Evolutionary conservation across 2,113 vertebrate species (phyloP).

Genomic region (Proteles cristata): DNA sequence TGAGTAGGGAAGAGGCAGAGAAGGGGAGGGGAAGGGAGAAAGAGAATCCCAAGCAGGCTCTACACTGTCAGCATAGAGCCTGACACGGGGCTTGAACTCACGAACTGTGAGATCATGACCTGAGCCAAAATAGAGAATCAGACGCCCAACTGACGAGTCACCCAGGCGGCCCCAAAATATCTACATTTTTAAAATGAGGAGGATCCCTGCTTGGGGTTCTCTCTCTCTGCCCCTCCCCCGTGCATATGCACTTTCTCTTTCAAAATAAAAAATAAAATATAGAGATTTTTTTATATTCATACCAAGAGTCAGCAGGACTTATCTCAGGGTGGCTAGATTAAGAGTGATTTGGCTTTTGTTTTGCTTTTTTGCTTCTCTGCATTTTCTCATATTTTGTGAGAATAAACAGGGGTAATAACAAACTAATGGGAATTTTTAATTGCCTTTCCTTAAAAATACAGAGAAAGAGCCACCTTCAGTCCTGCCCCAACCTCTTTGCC

Average conservation of each 20-base stretch:
- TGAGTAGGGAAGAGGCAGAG: background rate
- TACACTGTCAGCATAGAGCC: background rate
- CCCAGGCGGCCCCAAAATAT: background rate
- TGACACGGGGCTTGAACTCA: background rate
- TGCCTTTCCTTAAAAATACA: slow-evolving; percentile 13
- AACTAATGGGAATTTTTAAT: background rate
- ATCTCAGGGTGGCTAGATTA: slow-evolving; percentile 27
- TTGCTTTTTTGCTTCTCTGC: background rate
- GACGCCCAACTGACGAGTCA: background rate
- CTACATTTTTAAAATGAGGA: too few species aligned
- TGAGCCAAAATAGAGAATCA: background rate
- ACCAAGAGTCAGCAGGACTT: background rate
- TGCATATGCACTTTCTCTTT: too few species aligned
- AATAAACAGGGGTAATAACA: background rate
- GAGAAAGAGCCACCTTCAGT: background rate
- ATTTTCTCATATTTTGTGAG: background rate
- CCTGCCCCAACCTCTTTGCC: background rate
- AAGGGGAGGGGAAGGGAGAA: background rate
- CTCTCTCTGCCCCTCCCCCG: too few species aligned
- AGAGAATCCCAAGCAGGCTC: background rate
- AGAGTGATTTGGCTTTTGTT: background rate
- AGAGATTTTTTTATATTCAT: background rate
- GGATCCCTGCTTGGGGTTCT: too few species aligned
- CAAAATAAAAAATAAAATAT: background rate
- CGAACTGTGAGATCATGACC: background rate